These are phyloP conservation scores for Melanocharis versteri DNA, from an alignment of 2,113 vertebrate genomes.

Conservation along the genomic window DNA sequence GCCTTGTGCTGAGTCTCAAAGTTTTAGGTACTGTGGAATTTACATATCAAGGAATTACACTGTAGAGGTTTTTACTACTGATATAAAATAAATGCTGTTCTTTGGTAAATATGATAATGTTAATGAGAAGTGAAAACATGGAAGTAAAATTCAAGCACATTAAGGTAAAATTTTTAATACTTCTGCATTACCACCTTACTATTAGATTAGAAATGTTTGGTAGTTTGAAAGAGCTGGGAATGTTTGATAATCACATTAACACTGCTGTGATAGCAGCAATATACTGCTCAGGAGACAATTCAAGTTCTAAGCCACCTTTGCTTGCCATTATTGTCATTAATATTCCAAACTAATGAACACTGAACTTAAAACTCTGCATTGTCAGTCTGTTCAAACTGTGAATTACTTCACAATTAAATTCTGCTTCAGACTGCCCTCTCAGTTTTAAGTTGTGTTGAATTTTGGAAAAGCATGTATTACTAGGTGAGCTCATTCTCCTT, in stretches of 20 bases:
- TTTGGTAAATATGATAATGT: neutral
- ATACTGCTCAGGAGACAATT: neutral
- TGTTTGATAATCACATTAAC: neutral
- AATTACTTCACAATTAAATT: neutral
- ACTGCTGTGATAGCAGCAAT: neutral
- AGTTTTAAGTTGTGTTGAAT: neutral
- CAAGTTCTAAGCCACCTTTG: neutral
- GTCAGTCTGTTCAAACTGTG: neutral
- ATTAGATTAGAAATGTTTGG: neutral
- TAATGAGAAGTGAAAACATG: neutral
- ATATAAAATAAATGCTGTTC: neutral
- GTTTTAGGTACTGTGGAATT: neutral
- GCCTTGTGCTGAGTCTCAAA: neutral
- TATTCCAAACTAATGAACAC: neutral
- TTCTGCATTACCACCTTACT: neutral
- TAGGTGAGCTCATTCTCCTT: neutral
- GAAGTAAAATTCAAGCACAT: neutral
- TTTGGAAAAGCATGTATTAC: neutral
- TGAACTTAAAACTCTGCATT: neutral
- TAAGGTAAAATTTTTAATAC: neutral
- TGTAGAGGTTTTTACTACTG: neutral
- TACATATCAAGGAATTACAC: neutral
- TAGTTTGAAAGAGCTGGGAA: neutral
- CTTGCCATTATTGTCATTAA: neutral
- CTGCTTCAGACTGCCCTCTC: neutral